Evolutionary conservation across 2,888 invertebrate genomes (phyloP).

Genomic region (Buathra laborator): DNA sequence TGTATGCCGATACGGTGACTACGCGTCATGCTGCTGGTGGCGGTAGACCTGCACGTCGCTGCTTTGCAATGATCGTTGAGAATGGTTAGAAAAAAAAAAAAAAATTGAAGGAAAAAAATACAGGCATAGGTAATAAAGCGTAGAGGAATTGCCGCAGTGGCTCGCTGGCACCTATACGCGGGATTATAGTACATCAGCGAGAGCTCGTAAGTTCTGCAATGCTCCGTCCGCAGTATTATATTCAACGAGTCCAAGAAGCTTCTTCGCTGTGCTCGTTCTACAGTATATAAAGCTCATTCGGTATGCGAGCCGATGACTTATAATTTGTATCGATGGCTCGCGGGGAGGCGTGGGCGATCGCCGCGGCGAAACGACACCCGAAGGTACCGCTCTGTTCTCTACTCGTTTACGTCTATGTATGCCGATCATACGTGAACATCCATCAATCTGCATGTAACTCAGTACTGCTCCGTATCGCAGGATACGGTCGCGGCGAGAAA

Average conservation of each 20-base stretch:
- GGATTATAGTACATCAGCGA: conserved; percentile 49
- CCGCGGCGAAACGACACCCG: conserved; percentile 70
- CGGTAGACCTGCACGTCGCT: conserved; percentile 33
- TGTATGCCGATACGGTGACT: conserved; percentile 44
- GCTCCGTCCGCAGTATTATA: conserved; percentile 19
- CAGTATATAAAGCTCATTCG: conserved; percentile 42
- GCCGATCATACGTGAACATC: conserved; percentile 21
- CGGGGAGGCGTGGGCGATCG: conserved; percentile 75
- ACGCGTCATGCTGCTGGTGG: conserved; percentile 31
- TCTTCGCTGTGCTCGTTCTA: conserved; percentile 19
- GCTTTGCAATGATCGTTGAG: conserved; percentile 45
- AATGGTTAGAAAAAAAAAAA: conserved; percentile 54
- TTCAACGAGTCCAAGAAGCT: conserved; percentile 12
- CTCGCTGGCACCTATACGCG: conserved; percentile 59
- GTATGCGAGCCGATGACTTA: conserved; percentile 70
- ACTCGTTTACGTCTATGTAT: conserved; percentile 11
- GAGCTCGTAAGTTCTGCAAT: conserved; percentile 19
- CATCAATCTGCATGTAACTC: conserved; percentile 5
- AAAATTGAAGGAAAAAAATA: conserved; percentile 15
- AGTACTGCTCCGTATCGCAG: conserved; percentile 55
- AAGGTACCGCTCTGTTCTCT: conserved; percentile 57
- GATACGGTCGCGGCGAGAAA: conserved; percentile 75
- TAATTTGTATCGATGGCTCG: conserved; percentile 74
- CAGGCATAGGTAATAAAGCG: conserved; percentile 51
- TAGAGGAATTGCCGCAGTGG: conserved; percentile 34